These are phyloP conservation scores for Stomatorhinus walkeri DNA, from an alignment of 2,797 vertebrate genomes.

Conservation along the genomic window DNA sequence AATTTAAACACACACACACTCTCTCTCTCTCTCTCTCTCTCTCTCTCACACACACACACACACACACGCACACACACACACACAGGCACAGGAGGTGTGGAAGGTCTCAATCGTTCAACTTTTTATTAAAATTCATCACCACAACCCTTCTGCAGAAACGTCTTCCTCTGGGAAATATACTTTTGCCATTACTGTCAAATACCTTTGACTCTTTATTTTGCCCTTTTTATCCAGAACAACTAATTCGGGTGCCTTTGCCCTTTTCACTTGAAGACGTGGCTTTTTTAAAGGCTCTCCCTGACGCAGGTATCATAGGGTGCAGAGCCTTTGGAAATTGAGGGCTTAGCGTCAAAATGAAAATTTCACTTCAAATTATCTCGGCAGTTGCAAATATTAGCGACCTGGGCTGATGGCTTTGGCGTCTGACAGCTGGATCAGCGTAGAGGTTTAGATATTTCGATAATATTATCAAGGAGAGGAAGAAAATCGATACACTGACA, in stretches of 20 bases:
- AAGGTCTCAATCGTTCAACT: slow-evolving; percentile 58
- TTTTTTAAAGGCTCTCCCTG: slow-evolving; percentile 71
- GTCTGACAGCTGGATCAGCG: slow-evolving; percentile 85
- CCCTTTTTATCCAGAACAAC: slow-evolving; percentile 99
- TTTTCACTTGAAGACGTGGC: slow-evolving; percentile 94
- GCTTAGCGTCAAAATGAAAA: slow-evolving; percentile 91
- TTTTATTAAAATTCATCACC: slow-evolving; percentile 89
- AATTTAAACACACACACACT: neutral
- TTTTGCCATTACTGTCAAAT: slow-evolving; percentile 98
- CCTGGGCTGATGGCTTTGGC: slow-evolving; percentile 78
- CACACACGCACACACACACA: neutral
- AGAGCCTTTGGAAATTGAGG: slow-evolving; percentile 78
- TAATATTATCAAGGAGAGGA: slow-evolving; percentile 85
- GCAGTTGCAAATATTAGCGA: slow-evolving; percentile 75
- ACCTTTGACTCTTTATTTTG: slow-evolving; percentile 95
- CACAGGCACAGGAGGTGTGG: slow-evolving; percentile 18
- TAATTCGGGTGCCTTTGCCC: slow-evolving; percentile 98
- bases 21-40: too few relatives aligned
- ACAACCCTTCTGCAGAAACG: slow-evolving; percentile 62
- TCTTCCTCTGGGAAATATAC: slow-evolving; percentile 80
- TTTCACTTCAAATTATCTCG: slow-evolving; percentile 88
- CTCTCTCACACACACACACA: neutral
- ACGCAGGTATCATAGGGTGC: slow-evolving; percentile 62
- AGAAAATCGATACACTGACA: slow-evolving; percentile 89
- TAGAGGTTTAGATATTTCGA: slow-evolving; percentile 82